Base-by-base conservation (phyloP, 2,113 vertebrate genomes). In the Odontophorus gujanensis region DNA sequence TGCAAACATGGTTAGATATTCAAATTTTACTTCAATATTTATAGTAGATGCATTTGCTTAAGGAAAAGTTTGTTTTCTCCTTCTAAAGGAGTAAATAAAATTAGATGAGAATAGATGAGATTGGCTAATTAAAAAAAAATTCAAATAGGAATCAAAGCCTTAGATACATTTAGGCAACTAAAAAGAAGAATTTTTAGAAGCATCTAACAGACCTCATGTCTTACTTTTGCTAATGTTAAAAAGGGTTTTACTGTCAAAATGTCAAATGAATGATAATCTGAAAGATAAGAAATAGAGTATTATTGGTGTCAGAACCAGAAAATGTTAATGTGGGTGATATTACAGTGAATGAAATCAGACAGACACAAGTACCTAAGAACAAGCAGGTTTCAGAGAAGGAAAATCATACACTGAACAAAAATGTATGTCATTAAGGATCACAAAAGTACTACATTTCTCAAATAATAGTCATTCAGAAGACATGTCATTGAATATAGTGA, bases 251-350 rank as follows among this genome's bases (percentile, higher is more conserved):
- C 57, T 85, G 71, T 84, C 86, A 74, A 86, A 63, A 58, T 79
- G 45, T 9, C 68, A 59, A 67, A 96, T 85, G 11, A 89, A 89
- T 21, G 19, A 13, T 15, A 68, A 51, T 58, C 40, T 79, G 43
- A 91, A 93, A 83, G n/a, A 77, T 50, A 63, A 82, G 36, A 85
- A 85, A 62, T 32, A 73, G 16, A 51, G 34, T 51, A 92, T 71
- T 92, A 90, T 73, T 88, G 42, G 11, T 67, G 38, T 61, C 59
- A 82, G 30, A 85, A 38, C 72, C 85, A 85, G 65, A 90, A 96
- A 81, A 61, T 36, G 28, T 93, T 94, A 63, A 95, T 42, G 34
- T 19, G 68, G 38, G 28, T 42, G 16, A 63, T 74, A 55, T 26
- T 81, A 63, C 13, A 7, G 6, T 3, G 4, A 78, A 93, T 55